Evolutionary conservation across 2,888 invertebrate species (phyloP).

Genomic region (Osmoderma eremita): DNA sequence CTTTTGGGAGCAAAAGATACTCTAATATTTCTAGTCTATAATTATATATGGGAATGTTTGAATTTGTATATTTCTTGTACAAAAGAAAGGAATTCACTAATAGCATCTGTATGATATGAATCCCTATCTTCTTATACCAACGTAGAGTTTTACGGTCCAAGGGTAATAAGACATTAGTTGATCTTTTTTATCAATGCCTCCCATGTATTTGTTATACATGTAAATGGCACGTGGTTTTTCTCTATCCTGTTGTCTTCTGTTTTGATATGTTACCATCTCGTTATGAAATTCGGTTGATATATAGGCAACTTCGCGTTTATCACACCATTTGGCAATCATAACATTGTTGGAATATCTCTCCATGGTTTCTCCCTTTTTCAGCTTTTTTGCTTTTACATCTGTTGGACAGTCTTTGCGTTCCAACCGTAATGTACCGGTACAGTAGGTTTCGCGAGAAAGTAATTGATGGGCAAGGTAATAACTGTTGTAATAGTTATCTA

Average conservation of each 20-base stretch:
- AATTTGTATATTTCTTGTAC: no score
- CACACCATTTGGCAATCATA: neutral
- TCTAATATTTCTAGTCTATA: no score
- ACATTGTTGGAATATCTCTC: neutral
- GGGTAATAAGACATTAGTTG: neutral
- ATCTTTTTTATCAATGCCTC: neutral
- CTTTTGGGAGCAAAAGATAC: no score
- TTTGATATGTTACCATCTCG: slow-evolving; percentile 5
- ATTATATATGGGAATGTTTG: no score
- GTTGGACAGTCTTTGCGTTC: no score
- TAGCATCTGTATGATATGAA: neutral
- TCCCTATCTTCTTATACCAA: neutral
- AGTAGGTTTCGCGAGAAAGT: no score
- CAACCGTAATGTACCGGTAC: no score
- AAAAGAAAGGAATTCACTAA: neutral
- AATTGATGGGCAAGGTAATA: no score
- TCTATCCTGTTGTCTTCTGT: slow-evolving; percentile 5
- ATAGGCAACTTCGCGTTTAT: neutral
- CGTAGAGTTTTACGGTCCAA: neutral
- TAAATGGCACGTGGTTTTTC: neutral
- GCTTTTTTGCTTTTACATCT: no score
- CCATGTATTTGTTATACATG: neutral
- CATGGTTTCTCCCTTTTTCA: no score
- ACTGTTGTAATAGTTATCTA: no score
- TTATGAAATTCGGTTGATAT: slow-evolving; percentile 2